phyloP scores from a whole-genome alignment of 2,113 vertebrate genomes.

The Maylandia zebra region DNA sequence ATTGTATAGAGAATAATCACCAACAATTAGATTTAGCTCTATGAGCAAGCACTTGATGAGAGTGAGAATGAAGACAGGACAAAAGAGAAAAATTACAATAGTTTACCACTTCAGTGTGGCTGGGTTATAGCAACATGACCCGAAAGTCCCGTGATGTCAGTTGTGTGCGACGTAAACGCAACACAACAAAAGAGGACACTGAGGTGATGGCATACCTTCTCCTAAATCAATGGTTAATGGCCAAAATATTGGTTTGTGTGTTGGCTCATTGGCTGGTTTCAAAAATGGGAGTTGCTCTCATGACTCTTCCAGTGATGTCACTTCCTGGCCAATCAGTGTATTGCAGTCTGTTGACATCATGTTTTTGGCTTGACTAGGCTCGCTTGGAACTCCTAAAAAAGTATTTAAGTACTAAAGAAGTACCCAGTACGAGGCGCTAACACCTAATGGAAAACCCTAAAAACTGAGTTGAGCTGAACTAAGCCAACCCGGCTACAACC shows the following conservation, averaged over 20 bases:
- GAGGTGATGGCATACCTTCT: not conserved
- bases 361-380: not conserved
- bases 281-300: not conserved
- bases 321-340: not conserved
- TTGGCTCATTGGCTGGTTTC: not conserved
- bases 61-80: not conserved
- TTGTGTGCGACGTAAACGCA: not conserved
- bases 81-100: not conserved
- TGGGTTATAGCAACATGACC: not conserved
- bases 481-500: not conserved
- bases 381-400: not conserved
- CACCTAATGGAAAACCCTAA: not conserved
- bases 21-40: not conserved
- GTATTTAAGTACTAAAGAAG: not conserved
- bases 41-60: not conserved
- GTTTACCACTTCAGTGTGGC: not conserved
- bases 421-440: not conserved
- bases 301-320: not conserved
- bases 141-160: accelerated
- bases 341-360: not conserved
- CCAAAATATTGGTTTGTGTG: not conserved
- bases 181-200: not conserved
- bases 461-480: not conserved
- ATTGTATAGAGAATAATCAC: not conserved
- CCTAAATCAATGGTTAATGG: not conserved